Conservation (phyloP, 2,888 invertebrate species). For the Drosophila incognita region DNA sequence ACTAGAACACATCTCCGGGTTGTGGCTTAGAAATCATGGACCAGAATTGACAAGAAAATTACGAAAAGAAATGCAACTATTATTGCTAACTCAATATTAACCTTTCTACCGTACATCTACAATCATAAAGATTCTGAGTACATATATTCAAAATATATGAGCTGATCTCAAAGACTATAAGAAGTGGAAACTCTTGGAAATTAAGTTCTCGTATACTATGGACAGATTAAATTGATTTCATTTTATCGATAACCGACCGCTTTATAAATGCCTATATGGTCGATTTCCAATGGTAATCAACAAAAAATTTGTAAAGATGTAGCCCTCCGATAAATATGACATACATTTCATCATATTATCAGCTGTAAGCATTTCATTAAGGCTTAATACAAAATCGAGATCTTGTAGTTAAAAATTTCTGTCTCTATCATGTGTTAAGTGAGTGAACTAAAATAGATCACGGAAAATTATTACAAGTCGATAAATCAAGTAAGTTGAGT, state of each 20-base stretch:
- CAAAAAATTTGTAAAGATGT: not conserved
- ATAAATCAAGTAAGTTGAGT: not conserved
- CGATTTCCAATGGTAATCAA: not conserved
- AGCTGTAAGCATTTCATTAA: not conserved
- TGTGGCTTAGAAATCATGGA: not conserved
- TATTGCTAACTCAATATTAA: not conserved
- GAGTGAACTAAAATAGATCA: not conserved
- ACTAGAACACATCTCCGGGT: not conserved
- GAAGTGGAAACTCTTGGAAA: not conserved
- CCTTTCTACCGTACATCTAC: not conserved
- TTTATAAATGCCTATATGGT: not conserved
- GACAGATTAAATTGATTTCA: not conserved
- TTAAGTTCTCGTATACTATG: not conserved
- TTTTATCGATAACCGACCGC: not conserved
- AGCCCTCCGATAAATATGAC: not conserved
- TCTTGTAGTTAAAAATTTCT: not conserved
- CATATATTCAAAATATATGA: not conserved
- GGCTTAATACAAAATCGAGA: not conserved
- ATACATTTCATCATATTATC: not conserved
- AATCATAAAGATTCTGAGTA: not conserved
- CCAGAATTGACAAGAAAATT: not conserved
- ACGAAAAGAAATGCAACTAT: not conserved
- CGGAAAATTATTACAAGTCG: not conserved
- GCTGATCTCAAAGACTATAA: not conserved
- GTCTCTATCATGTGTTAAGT: not conserved